Base-by-base conservation (phyloP, 2,797 vertebrate genomes). In the Gymnothorax reevesii region DNA sequence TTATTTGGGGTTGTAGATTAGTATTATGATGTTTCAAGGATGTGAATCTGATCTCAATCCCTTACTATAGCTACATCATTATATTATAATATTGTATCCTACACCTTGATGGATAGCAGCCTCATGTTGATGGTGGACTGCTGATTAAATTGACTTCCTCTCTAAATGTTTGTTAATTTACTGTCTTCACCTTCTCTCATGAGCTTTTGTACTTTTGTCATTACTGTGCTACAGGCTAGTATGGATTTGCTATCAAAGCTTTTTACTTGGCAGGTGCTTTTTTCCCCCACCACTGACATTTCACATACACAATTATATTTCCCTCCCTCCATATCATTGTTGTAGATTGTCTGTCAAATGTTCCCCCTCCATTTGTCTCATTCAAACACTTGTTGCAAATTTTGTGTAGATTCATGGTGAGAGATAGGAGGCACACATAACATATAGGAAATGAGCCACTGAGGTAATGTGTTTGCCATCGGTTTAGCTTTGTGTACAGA, bases 121-220 rank as follows among this genome's bases (percentile, higher is more conserved):
- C 33, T 42, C 33, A 42, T 42, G 33, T 42, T 42, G 33, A 42
- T 42, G 33, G 33, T 42, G 33, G 33, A 2, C 33, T 42, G 33
- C 33, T 42, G 33, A 42, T 55, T 66, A 12, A 42, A 42, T 42
- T 42, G 33, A 42, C 20, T 20, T 57, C 52, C 25, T 87, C 49
- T 83, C 84, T 88, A 66, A 80, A 64, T 54, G 75, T 84, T 1
- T 25, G 84, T 52, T 62, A 33, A 85, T 75, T 83, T 17, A 64
- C 33, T 86, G 64, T 85, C 57, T 25, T 64, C 59, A 49, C 69
- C 42, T 62, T 57, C 57, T 33, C 12, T 57, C 33, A 54, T n/a
- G 62, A 33, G 15, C 57, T 83, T 7, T 82, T 42, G 6, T 66
- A 25, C 54, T 0, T 33, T 33, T 42, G 6, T 6, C 27, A 33